Evolutionary conservation across 92 coral and sea anemone species (phyloP), one percentile per base, ranked within the genome.

Genomic region (Virgularia gustaviana): DNA sequence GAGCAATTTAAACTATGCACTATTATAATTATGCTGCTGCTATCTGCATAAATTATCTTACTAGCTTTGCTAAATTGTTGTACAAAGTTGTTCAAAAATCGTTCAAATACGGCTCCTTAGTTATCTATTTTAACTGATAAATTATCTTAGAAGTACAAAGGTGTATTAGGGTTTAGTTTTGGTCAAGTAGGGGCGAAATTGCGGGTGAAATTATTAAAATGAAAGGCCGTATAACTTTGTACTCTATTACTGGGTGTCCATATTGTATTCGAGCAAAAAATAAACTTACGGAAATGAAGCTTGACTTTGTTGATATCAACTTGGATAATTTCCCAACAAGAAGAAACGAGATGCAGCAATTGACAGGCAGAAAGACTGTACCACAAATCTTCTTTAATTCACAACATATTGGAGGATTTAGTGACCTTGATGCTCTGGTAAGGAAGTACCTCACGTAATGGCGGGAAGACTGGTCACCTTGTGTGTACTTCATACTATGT

Each of bases 381-480:
- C 98, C 98, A 0, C 98, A 92, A 38, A 87, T 92, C n/a, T 92
- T 92, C 83, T 92, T 92, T 66, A 92, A 92, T 59, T 74, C 84
- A 8, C 77, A 65, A 23, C 96, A 92, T 60, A 67, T 92, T 62
- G 98, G 98, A 2, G 96, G 98, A 2, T 92, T 81, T 78, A 88
- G 83, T 57, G 89, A 92, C 35, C 79, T 92, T 23, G 87, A 89
- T 23, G 85, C 87, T 41, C 76, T 92, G 86, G 98, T 92, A 70
- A 82, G 96, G 57, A 36, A 28, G 12, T n/a, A 12, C 9, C n/a
- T n/a, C n/a, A n/a, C n/a, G n/a, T n/a, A 8, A 9, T 41, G 9
- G 9, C 9, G 9, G 16, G 49, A 8, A 16, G 49, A 41, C 49
- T 8, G 16, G 9, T 41, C 16, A 8, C 9, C 9, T 41, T 8